Base-by-base conservation (phyloP, 35 echinoderm and acorn worm species). In the Amphiura filiformis region DNA sequence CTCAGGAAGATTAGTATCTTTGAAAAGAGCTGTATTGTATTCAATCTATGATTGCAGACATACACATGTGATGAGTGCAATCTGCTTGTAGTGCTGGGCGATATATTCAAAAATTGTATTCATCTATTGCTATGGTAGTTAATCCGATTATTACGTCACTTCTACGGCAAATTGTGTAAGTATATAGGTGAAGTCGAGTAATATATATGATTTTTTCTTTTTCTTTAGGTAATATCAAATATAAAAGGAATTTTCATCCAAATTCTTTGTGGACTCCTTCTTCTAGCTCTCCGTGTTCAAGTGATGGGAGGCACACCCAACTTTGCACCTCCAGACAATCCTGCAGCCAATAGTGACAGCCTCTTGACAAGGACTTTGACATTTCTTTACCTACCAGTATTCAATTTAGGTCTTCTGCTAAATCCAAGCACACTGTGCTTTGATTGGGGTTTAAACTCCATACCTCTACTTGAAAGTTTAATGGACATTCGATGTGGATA, bases 371-470 rank as follows among this genome's bases (percentile, higher is more conserved):
- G 96, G 93, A 86, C 88, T 65, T 90, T 99, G 39, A 99, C 96
- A n/a, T 99, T 94, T 78, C 61, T 89, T 1, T 90, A 87, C 79
- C 87, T 99, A 75, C 96, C 96, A 80, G 93, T 80, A 18, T 84
- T 94, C 37, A 99, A 99, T 84, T 64, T 89, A 31, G 92, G 96
- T 90, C 84, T 99, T 34, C 44, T 99, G 56, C 37, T 99, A 0
- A 90, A 65, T 47, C 96, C 96, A 1, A 81, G 81, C 33, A 82
- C 13, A 9, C 96, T 99, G 5, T 95, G 96, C 39, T 99, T 99
- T 95, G 96, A 99, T 93, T 99, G 96, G 96, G 94, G 93, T 14
- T 95, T 99, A 93, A 93, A 91, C 64, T 87, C 96, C 7, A 81
- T 99, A 52, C 96, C 96, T 17, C 83, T 99, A 1, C 79, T 99